These are phyloP conservation scores for Drosophila cracens DNA, from an alignment of 2,888 invertebrate genomes.

Conservation along the genomic window DNA sequence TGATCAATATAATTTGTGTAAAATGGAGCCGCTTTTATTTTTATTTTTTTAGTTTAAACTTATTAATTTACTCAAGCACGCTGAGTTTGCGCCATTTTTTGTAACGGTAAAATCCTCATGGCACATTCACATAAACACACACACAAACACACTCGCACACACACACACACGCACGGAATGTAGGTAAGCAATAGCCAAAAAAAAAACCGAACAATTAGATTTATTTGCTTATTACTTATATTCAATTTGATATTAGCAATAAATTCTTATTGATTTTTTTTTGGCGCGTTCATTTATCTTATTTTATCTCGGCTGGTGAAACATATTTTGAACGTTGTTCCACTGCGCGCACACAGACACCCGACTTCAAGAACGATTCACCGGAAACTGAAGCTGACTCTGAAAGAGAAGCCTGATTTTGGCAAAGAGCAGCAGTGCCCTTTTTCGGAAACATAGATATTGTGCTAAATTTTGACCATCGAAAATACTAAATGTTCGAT, in stretches of 20 bases:
- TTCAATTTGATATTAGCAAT: slow-evolving; percentile 3
- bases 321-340: slow-evolving; percentile 3
- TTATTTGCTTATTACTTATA: slow-evolving; percentile 1
- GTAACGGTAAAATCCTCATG: slow-evolving; percentile 56
- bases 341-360: slow-evolving; percentile 15
- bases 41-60: slow-evolving; percentile 22
- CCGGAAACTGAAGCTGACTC: slow-evolving; percentile 44
- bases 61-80: slow-evolving; percentile 32
- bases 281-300: slow-evolving; percentile 30
- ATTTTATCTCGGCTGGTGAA: slow-evolving; percentile 18
- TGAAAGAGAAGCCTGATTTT: slow-evolving; percentile 16
- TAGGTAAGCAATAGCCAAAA: slow-evolving; percentile 9
- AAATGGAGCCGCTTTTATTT: slow-evolving; percentile 24
- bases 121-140: slow-evolving; percentile 15
- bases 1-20: slow-evolving; percentile 42
- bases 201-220: background rate
- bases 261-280: slow-evolving; percentile 39
- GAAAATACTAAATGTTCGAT: slow-evolving; percentile 6
- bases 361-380: slow-evolving; percentile 41
- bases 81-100: slow-evolving; percentile 34
- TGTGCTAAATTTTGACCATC: slow-evolving; percentile 5
- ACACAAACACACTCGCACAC: slow-evolving; percentile 14
- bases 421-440: background rate
- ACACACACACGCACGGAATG: slow-evolving; percentile 5
- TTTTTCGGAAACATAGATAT: slow-evolving; percentile 27